These are phyloP conservation scores for Acleris cristana DNA, from an alignment of 2,888 invertebrate genomes.

Conservation along the genomic window DNA sequence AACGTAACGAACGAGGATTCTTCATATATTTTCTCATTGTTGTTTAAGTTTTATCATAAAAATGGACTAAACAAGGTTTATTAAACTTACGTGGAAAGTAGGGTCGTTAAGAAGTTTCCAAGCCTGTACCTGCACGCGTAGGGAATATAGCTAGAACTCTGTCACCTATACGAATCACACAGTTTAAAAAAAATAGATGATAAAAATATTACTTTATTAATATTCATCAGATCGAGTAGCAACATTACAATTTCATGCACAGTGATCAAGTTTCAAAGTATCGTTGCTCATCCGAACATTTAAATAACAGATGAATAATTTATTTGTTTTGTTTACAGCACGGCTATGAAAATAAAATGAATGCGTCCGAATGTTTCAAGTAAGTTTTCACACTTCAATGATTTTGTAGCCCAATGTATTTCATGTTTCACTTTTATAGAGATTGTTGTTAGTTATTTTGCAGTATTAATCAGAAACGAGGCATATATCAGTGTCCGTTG, in stretches of 20 bases:
- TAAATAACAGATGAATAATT: slow-evolving; percentile 29
- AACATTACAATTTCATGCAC: slow-evolving; percentile 28
- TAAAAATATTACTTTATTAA: background rate
- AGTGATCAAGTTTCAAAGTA: slow-evolving; percentile 26
- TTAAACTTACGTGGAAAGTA: too few relatives aligned
- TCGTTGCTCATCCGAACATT: slow-evolving; percentile 30
- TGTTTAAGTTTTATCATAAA: too few relatives aligned
- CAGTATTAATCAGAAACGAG: background rate
- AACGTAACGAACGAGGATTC: background rate
- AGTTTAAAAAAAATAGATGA: too few relatives aligned
- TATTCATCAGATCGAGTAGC: slow-evolving; percentile 11
- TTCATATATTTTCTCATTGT: too few relatives aligned
- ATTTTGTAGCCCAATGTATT: slow-evolving; percentile 4
- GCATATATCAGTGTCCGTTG: background rate
- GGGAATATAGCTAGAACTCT: too few relatives aligned
- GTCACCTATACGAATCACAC: too few relatives aligned
- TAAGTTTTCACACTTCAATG: slow-evolving; percentile 51
- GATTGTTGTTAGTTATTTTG: slow-evolving; percentile 1
- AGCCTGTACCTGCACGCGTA: too few relatives aligned
- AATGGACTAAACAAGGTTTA: too few relatives aligned
- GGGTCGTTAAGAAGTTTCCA: too few relatives aligned
- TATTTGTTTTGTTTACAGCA: slow-evolving; percentile 60
- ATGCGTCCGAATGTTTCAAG: slow-evolving; percentile 79
- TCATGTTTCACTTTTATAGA: background rate
- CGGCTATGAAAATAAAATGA: slow-evolving; percentile 79